Base-by-base conservation (phyloP, 2,888 invertebrate species). In the Horisme vitalbata region DNA sequence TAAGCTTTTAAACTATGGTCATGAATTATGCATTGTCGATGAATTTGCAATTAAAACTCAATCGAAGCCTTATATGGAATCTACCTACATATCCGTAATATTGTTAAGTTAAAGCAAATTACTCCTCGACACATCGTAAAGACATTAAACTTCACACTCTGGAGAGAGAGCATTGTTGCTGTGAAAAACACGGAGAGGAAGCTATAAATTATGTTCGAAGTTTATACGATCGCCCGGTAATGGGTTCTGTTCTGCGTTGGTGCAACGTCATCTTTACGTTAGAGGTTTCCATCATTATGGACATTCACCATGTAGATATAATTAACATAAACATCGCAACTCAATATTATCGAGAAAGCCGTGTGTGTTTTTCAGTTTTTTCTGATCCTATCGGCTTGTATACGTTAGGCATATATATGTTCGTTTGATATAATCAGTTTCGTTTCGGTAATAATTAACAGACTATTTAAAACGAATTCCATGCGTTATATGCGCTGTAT, bases 141-240 rank as follows among this genome's bases (percentile, higher is more conserved):
- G 75, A 70, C 73, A 82, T 83, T 82, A 82, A 48, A 77, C 75
- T 79, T 77, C 70, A 74, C 75, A 72, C 74, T 74, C 59, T 57
- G 65, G 68, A 48, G 70, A 71, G 74, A 61, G 63, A 70, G 78
- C 69, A 83, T 86, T 86, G 86, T 85, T 84, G 77, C 67, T 69
- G 74, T 80, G 84, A 85, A 83, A 86, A 86, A 86, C 77, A 78
- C 63, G 63, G 76, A 81, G 78, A 87, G 88, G 88, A 88, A 88
- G 65, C 81, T 69, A 88, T 88, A 88, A 88, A 88, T 88, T 82
- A 84, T 80, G 80, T 82, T 83, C 76, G 78, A 79, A 83, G 85
- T 83, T 83, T 86, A 86, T 83, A 84, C 79, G 84, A 82, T 79
- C 80, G 80, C 59, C 61, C 69, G 75, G 79, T 83, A 83, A 85